Percentiles rank a stretch among this genome's conserved stretches.
phyloP scores from a whole-genome alignment of 2,888 invertebrate species.

The Bhutanitis thaidina region DNA sequence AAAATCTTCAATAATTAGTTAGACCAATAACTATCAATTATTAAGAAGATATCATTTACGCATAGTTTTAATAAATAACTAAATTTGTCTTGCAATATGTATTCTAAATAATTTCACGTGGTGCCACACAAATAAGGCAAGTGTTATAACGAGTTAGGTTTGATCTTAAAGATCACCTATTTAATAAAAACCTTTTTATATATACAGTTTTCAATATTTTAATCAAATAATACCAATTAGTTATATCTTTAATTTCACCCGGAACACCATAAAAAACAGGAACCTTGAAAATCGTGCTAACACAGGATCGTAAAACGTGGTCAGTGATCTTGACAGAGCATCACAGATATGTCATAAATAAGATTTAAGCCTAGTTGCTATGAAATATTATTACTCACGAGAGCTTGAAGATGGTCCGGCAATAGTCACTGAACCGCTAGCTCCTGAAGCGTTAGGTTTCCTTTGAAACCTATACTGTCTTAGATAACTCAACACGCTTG shows the following conservation, averaged over 20 bases:
- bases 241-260: not conserved
- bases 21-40: too few relatives aligned
- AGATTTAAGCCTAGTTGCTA: not conserved
- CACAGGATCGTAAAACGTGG: constrained; percentile 40
- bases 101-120: too few relatives aligned
- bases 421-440: constrained; percentile 53
- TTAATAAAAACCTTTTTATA: too few relatives aligned
- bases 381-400: constrained; percentile 50
- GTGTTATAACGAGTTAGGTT: too few relatives aligned
- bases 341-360: constrained; percentile 39
- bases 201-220: too few relatives aligned
- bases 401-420: constrained; percentile 56
- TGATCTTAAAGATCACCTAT: too few relatives aligned
- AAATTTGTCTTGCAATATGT: too few relatives aligned
- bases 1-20: too few relatives aligned
- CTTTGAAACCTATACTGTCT: constrained; percentile 85
- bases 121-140: too few relatives aligned
- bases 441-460: constrained; percentile 69
- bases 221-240: not conserved
- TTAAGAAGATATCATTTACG: too few relatives aligned
- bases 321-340: constrained; percentile 34
- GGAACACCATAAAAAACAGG: constrained; percentile 23
- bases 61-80: too few relatives aligned
- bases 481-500: constrained; percentile 81
- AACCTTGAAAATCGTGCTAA: constrained; percentile 34